Evolutionary conservation across 30 jellyfish, hydroid and myxozoan species (phyloP), one percentile per base, ranked within the genome.

Genomic region (Mastigias papua): DNA sequence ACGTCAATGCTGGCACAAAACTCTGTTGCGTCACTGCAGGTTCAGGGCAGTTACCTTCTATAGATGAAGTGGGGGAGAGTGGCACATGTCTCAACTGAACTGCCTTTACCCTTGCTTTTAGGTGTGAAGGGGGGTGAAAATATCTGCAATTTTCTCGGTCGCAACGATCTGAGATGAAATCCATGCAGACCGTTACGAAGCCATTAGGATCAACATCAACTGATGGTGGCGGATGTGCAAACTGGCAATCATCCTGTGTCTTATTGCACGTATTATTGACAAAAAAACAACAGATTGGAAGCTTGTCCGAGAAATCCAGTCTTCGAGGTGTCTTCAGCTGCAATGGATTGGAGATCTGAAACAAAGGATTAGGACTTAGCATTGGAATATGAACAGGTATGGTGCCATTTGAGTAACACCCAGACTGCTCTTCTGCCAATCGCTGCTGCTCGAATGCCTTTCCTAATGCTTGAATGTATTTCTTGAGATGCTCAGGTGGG

Each of bases 111-210:
- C 90, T 78, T 35, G 96, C 88, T 35, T 62, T 79, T 48, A 88
- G 34, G 37, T 78, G 91, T 8, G 68, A 28, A 7, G 96, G 96
- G 6, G 96, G 96, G 64, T 88, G 96, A 60, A 88, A 88, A 71
- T 88, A 88, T 35, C 84, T 37, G 74, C 96, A 88, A 22, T 60
- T 70, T 32, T 70, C 90, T 46, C 96, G 64, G 26, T 88, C 91
- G 27, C 96, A 88, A 15, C 80, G 91, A 26, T 79, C 96, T 9
- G 89, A 63, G 17, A 88, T 73, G 62, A 23, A 78, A 35, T 88
- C 96, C 96, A 88, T 88, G 78, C 96, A 88, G n/a, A 88, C 96
- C 0, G 96, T 88, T 19, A 88, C 96, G 42, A 88, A 88, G 31
- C 96, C 96, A 70, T 88, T 76, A 34, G 96, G 78, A 32, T 79